These are phyloP conservation scores for Odiellus spinosus DNA, from an alignment of 2,888 invertebrate species.

Conservation along the genomic window DNA sequence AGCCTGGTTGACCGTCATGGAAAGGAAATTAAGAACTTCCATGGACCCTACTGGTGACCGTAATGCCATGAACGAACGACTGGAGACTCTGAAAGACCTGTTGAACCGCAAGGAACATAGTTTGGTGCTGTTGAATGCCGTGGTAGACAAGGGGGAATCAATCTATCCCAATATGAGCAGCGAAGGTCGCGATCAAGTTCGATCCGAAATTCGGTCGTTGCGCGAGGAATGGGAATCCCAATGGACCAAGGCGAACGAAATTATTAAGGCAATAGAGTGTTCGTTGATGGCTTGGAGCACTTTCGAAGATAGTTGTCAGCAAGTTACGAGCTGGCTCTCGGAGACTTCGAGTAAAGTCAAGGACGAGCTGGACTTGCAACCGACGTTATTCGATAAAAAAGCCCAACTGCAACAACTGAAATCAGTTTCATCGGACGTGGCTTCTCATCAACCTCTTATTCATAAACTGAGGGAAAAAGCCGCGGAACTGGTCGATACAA, in stretches of 20 bases:
- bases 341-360: constrained; percentile 60
- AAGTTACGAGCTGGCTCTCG: constrained; percentile 67
- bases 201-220: constrained; percentile 60
- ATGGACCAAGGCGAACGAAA: constrained; percentile 63
- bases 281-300: constrained; percentile 77
- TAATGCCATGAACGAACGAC: constrained; percentile 7
- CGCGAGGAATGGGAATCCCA: constrained; percentile 69
- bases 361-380: constrained; percentile 51
- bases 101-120: constrained; percentile 14
- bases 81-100: constrained; percentile 10
- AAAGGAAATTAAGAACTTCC: constrained; percentile 9
- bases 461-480: constrained; percentile 69
- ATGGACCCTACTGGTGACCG: constrained; percentile 11
- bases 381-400: constrained; percentile 75
- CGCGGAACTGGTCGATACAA: constrained; percentile 57
- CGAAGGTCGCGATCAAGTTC: constrained; percentile 67
- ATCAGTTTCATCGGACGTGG: constrained; percentile 66
- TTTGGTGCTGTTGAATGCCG: constrained; percentile 7
- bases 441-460: constrained; percentile 65
- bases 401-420: constrained; percentile 63
- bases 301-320: constrained; percentile 69
- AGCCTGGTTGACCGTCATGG: constrained; percentile 11
- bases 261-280: constrained; percentile 73
- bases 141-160: constrained; percentile 60
- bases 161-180: constrained; percentile 71